Conservation (phyloP, 2,888 invertebrate species). For the Troides aeacus region DNA sequence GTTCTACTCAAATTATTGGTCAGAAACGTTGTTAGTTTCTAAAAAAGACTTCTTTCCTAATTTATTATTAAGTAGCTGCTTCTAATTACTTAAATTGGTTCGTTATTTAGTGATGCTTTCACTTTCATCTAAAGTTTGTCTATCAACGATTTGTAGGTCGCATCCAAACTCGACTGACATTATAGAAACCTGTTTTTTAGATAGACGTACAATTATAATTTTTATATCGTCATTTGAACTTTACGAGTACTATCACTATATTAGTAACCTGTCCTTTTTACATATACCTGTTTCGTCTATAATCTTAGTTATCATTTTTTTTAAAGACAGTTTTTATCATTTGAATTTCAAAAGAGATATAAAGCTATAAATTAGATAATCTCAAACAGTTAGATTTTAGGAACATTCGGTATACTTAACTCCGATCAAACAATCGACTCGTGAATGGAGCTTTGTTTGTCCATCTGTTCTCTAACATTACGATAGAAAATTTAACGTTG, state of each 20-base stretch:
- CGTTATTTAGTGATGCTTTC: slow-evolving; percentile 26
- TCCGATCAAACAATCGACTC: slow-evolving; percentile 24
- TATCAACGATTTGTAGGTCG: slow-evolving; percentile 22
- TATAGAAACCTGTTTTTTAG: slow-evolving; percentile 21
- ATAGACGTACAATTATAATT: slow-evolving; percentile 13
- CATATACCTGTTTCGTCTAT: background rate
- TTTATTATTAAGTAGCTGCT: background rate
- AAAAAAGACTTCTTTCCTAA: background rate
- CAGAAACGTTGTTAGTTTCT: background rate
- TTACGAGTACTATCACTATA: slow-evolving; percentile 11
- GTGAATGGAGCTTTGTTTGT: slow-evolving; percentile 41
- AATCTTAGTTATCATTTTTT: background rate
- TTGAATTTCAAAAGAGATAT: no score
- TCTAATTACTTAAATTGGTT: slow-evolving; percentile 22
- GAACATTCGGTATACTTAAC: slow-evolving; percentile 13
- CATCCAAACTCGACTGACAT: slow-evolving; percentile 10
- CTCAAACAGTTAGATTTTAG: background rate
- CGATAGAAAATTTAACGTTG: slow-evolving; percentile 37
- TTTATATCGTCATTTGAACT: slow-evolving; percentile 20
- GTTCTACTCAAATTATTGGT: no score
- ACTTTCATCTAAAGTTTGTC: slow-evolving; percentile 24
- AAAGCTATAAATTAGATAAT: no score
- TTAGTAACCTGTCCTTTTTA: slow-evolving; percentile 17
- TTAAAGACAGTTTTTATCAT: no score
- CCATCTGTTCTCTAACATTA: slow-evolving; percentile 58